These are phyloP conservation scores for Boulengeromyrus knoepffleri DNA, from an alignment of 2,113 vertebrate genomes.

Conservation along the genomic window DNA sequence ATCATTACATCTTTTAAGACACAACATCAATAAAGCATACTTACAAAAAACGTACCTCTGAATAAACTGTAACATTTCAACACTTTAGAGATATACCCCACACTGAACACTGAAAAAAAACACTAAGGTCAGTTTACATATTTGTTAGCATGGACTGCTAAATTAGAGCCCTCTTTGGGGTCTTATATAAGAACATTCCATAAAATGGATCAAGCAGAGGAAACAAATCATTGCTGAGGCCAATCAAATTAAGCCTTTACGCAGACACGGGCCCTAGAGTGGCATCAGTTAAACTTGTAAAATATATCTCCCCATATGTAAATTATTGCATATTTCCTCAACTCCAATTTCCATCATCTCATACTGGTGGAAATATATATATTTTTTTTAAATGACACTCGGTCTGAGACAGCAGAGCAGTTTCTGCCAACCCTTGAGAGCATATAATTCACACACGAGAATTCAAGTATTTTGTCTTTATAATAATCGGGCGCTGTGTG, in stretches of 20 bases:
- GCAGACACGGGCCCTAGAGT: background rate
- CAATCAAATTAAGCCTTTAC: background rate
- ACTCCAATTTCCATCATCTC: background rate
- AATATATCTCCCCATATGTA: background rate
- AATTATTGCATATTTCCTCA: background rate
- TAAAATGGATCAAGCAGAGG: background rate
- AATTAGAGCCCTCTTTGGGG: background rate
- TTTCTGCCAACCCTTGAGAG: background rate
- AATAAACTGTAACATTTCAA: background rate
- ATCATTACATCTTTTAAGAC: background rate
- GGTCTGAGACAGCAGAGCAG: background rate
- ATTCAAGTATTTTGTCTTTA: conserved; percentile 39
- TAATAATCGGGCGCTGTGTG: conserved; percentile 24
- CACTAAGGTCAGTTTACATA: background rate
- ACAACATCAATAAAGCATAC: background rate
- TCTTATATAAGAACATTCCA: background rate
- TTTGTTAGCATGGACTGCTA: background rate
- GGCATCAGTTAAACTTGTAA: background rate
- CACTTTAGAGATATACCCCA: background rate
- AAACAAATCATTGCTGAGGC: background rate
- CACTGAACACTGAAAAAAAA: background rate
- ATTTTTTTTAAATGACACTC: background rate
- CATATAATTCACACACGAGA: background rate
- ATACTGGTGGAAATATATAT: background rate
- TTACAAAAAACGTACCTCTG: background rate